Base-by-base conservation (phyloP, 2,888 invertebrate species). In the Eucera pruinosa region DNA sequence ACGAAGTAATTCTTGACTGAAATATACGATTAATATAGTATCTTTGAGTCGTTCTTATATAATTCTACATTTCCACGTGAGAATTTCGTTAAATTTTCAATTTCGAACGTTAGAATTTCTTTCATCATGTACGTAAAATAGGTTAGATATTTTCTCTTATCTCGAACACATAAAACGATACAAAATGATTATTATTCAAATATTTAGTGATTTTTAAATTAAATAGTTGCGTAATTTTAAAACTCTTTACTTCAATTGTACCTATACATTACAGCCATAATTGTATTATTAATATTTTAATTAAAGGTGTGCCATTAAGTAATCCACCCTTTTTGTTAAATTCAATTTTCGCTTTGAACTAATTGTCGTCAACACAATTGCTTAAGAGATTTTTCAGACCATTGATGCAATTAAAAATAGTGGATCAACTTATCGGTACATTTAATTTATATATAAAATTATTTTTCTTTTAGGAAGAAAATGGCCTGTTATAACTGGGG, bases 401-500 rank as follows among this genome's bases (percentile, higher is more conserved):
- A n/a, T n/a, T n/a, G n/a, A n/a, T n/a, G n/a, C n/a, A n/a, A n/a
- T n/a, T n/a, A n/a, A n/a, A n/a, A n/a, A n/a, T n/a, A n/a, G n/a
- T n/a, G n/a, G n/a, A n/a, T n/a, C n/a, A n/a, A n/a, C n/a, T n/a
- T n/a, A n/a, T n/a, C n/a, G n/a, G n/a, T n/a, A n/a, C n/a, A n/a
- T n/a, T n/a, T n/a, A n/a, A n/a, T n/a, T n/a, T n/a, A n/a, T n/a
- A n/a, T n/a, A n/a, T n/a, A n/a, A n/a, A n/a, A n/a, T n/a, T n/a
- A 72, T 41, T 50, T 50, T 62, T 76, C 67, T 84, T 78, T 74
- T 91, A 95, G 95, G 97, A 89, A 95, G 97, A 89, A 95, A 95
- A 88, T 98, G 98, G 98, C 98, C 98, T 1, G 93, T 98, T 33
- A 95, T 97, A 89, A 94, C 97, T 74, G 98, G 98, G 43, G 94